Percentiles rank a stretch among this genome's conserved stretches.
These are phyloP conservation scores for Hirtodrosophila duncani DNA, from an alignment of 2,888 invertebrate genomes.

Conservation along the genomic window DNA sequence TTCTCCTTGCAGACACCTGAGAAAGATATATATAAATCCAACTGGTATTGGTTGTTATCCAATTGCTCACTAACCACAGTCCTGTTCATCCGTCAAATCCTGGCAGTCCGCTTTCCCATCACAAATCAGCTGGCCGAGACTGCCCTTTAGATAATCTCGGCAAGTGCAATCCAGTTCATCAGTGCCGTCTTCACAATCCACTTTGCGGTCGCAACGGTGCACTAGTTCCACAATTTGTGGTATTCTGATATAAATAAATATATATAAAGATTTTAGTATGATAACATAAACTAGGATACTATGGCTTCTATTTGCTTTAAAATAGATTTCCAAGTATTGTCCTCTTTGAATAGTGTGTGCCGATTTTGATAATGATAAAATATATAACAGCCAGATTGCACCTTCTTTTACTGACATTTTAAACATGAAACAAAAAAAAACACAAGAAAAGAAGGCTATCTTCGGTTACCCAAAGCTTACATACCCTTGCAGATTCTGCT, in stretches of 20 bases:
- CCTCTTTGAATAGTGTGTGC: too few relatives aligned
- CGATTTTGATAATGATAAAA: too few relatives aligned
- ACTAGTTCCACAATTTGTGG: slow-evolving; percentile 82
- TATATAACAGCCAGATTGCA: too few relatives aligned
- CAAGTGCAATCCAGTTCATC: slow-evolving; percentile 88
- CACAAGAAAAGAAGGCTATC: too few relatives aligned
- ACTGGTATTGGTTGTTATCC: background rate
- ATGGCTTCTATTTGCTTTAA: too few relatives aligned
- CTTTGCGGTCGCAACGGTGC: slow-evolving; percentile 83
- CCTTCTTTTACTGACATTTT: too few relatives aligned
- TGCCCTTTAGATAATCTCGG: slow-evolving; percentile 82
- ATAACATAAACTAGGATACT: background rate
- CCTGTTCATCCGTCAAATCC: slow-evolving; percentile 86
- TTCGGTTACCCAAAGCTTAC: too few relatives aligned
- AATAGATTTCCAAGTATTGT: too few relatives aligned
- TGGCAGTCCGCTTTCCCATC: slow-evolving; percentile 87
- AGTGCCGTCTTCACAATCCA: slow-evolving; percentile 90
- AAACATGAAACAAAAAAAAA: too few relatives aligned
- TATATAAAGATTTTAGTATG: background rate
- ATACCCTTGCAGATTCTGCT: too few relatives aligned
- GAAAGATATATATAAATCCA: slow-evolving; percentile 36
- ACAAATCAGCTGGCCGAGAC: slow-evolving; percentile 82
- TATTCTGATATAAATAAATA: slow-evolving; percentile 80
- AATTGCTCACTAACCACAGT: slow-evolving; percentile 82
- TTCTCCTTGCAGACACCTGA: slow-evolving; percentile 81